phyloP scores from a whole-genome alignment of 2,888 invertebrate species.

The Gandaritis pyraliata region DNA sequence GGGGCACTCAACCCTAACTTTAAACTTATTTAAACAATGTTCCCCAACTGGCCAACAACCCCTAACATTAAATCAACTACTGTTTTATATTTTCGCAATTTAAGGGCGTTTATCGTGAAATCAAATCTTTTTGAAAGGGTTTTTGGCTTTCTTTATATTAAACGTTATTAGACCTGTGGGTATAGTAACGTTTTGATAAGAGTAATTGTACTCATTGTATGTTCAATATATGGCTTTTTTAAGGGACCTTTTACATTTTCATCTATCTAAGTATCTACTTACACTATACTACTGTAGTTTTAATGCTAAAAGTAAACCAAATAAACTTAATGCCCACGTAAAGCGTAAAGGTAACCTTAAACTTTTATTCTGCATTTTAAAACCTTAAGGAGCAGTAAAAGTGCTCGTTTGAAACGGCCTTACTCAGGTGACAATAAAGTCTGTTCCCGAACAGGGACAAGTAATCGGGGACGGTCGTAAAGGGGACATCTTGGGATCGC shows the following conservation, averaged over 20 bases:
- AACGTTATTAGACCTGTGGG: constrained; percentile 76
- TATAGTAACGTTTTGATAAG: constrained; percentile 63
- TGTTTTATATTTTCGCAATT: constrained; percentile 55
- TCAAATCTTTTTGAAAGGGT: constrained; percentile 65
- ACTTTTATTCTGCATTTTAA: constrained; percentile 32
- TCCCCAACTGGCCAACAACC: constrained; percentile 71
- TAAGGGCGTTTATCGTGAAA: constrained; percentile 67
- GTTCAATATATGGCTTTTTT: constrained; percentile 32
- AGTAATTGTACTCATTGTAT: constrained; percentile 32
- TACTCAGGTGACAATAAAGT: constrained; percentile 80
- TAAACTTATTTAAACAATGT: constrained; percentile 70
- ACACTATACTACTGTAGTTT: neutral
- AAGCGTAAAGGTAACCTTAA: constrained; percentile 7
- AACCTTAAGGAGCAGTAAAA: constrained; percentile 47
- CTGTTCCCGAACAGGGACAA: constrained; percentile 54
- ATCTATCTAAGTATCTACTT: too few species aligned
- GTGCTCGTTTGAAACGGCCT: constrained; percentile 64
- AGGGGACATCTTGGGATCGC: constrained; percentile 65
- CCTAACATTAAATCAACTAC: constrained; percentile 68
- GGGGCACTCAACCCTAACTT: constrained; percentile 64
- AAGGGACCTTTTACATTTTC: neutral
- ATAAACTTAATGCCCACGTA: constrained; percentile 10
- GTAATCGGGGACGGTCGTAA: constrained; percentile 72
- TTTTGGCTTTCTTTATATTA: constrained; percentile 70
- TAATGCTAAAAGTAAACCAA: constrained; percentile 11